A percentile compares a stretch with the other conserved stretches of the same genome.
Evolutionary conservation across 2,888 invertebrate genomes (phyloP).

Genomic region (Dimorphilus gyrociliatus): DNA sequence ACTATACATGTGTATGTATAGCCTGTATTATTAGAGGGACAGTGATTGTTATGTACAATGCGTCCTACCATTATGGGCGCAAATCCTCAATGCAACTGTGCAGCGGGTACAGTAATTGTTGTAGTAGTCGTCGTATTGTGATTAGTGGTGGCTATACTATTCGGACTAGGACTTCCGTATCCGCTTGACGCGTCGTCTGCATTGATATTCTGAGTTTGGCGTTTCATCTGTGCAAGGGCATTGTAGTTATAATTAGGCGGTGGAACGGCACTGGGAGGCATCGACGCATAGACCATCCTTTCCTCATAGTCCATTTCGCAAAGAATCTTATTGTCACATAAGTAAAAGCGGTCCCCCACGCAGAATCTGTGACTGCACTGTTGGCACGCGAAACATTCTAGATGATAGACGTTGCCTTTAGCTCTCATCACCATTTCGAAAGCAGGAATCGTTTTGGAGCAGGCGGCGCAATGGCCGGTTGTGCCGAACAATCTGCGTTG

Average conservation of each 20-base stretch:
- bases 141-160: no score
- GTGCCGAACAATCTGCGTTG: conserved; percentile 62
- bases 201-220: conserved; percentile 36
- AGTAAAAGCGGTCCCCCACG: conserved; percentile 78
- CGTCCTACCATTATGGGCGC: no score
- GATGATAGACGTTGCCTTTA: conserved; percentile 74
- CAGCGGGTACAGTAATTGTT: no score
- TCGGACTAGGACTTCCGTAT: conserved; percentile 52
- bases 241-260: conserved; percentile 69
- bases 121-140: no score
- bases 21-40: no score
- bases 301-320: conserved; percentile 89
- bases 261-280: conserved; percentile 37
- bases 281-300: conserved; percentile 70
- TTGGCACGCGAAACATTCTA: conserved; percentile 85
- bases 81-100: no score
- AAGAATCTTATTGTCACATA: conserved; percentile 80
- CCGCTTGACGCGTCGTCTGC: conserved; percentile 64
- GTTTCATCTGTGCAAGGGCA: conserved; percentile 59
- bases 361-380: conserved; percentile 90
- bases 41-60: no score
- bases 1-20: no score
- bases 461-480: conserved; percentile 76
- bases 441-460: conserved; percentile 78
- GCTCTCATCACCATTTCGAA: conserved; percentile 92